Base-by-base conservation (phyloP, 2,888 invertebrate species). In the Cantharis nigra region DNA sequence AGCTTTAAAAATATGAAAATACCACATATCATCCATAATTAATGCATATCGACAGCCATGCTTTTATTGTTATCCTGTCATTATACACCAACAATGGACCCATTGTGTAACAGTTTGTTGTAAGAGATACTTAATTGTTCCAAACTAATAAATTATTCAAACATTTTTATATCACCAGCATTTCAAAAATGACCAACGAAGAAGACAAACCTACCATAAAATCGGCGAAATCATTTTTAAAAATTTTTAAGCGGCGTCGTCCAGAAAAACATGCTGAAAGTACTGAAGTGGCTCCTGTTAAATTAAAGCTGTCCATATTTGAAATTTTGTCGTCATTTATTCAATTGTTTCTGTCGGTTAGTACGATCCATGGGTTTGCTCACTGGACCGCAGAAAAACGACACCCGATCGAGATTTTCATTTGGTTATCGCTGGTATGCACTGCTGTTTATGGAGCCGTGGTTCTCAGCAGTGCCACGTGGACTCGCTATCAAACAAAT, bases 401-500 rank as follows among this genome's bases (percentile, higher is more conserved):
- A 0, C 86, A 87, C 72, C 82, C 82, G 0, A 23, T 85, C 1
- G 87, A 87, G 79, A 81, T 81, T 69, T 49, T 87, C 0, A 73
- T 87, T 14, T 88, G 88, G 88, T 30, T 84, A 0, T 75, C 80
- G 16, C 62, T 87, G 10, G 82, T 87, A 7, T 81, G 76, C 16
- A 69, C 80, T 4, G 86, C 86, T 0, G 76, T 85, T n/a, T 87
- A 85, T 72, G 85, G 85, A 0, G 84, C 86, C 23, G 76, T 80
- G 3, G 79, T 83, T 23, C 79, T 88, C 63, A 93, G 93, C 23
- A 87, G 88, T 77, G 88, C 91, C 67, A 93, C 93, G 9, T 92
- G 93, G 91, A 86, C 87, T 9, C 90, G 94, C 26, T 94, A 93
- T 85, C 92, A 92, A 86, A 92, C 91, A 64, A 93, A 93, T 7